phyloP scores from a whole-genome alignment of 2,113 vertebrate genomes.

The Desmodus rotundus region DNA sequence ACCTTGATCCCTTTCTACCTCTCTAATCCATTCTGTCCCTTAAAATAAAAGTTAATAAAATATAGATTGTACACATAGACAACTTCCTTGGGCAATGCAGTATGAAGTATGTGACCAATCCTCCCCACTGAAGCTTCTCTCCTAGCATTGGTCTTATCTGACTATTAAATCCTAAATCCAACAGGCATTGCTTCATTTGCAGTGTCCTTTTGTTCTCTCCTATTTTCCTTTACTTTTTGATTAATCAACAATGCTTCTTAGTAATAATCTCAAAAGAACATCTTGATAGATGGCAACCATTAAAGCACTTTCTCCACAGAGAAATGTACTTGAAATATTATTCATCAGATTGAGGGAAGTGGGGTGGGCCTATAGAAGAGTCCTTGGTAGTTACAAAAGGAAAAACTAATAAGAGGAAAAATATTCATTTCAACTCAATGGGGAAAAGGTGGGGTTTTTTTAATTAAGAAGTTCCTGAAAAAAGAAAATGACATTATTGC shows the following conservation, averaged over 20 bases:
- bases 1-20: not conserved
- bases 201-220: not conserved
- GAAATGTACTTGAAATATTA: conserved; percentile 5
- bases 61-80: not conserved
- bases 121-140: not conserved
- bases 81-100: not conserved
- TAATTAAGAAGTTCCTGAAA: conserved; percentile 40
- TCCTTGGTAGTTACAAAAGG: not conserved
- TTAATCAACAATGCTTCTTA: not conserved
- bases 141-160: not conserved
- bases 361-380: rapidly evolving
- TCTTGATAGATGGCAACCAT: not conserved
- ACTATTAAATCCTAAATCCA: not conserved
- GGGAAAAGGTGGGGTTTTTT: conserved; percentile 34
- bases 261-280: conserved; percentile 27
- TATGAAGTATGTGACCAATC: not conserved
- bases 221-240: not conserved
- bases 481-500: conserved; percentile 62
- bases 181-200: not conserved
- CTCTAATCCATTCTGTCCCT: not conserved
- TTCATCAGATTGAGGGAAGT: not conserved
- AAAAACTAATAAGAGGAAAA: conserved; percentile 18
- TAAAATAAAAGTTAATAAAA: not conserved
- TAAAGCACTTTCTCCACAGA: not conserved
- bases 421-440: not conserved